Evolutionary conservation across 2,797 vertebrate genomes (phyloP), one percentile per base, ranked within the genome.

Genomic region (Florisuga fusca): DNA sequence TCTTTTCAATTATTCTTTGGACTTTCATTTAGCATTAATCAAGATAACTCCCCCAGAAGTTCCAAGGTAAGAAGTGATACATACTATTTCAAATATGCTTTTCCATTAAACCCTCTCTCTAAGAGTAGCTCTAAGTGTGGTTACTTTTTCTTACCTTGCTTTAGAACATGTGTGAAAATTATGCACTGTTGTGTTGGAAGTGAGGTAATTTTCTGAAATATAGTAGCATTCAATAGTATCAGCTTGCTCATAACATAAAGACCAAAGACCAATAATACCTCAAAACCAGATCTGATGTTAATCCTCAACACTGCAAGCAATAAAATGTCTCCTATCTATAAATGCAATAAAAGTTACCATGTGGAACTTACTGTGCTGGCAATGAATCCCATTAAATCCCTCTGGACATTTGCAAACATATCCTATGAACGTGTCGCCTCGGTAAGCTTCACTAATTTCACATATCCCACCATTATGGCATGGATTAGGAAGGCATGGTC

Each of bases 401-500:
- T 96, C 96, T 33, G 98, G 98, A 97, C 99, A 99, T 97, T 99
- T 99, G 97, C 99, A 99, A 93, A 99, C 94, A 12, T 99, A 99
- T 92, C 99, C 99, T 74, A 99, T 99, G 97, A 99, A 99, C 9
- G 99, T 99, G 96, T 99, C 99, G 0, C 99, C 99, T 89, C 99
- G 98, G 97, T 99, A 99, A 0, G 99, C 99, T 98, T 99, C 99
- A 34, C 99, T 99, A 91, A 99, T 99, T 98, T 99, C 99, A 97
- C 99, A 99, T 21, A 95, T 98, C 93, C 99, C 99, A 96, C 99
- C 99, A 96, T 99, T 99, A 98, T 99, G 99, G 93, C 99, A 99
- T 3, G 99, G 99, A 96, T 99, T 99, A 87, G 99, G 99, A 91
- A 98, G 97, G 94, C 99, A 99, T 66, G 99, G 99, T 63, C 99